Evolutionary conservation across 2,113 vertebrate genomes (phyloP), one percentile per base, ranked within the genome.

Genomic region (Charadrius vociferus): DNA sequence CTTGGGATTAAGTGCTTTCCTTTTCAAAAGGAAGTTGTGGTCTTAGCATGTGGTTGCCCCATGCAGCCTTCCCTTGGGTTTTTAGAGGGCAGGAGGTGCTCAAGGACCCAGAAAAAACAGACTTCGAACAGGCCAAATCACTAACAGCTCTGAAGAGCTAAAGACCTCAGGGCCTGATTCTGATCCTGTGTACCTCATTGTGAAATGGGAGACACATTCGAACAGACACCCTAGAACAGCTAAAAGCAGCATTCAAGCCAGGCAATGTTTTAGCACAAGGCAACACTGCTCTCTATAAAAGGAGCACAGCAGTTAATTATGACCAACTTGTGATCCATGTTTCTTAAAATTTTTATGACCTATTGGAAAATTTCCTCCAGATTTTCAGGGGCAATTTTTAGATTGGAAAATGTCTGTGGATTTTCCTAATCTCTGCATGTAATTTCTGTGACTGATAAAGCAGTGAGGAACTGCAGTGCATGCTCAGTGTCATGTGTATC

Each of bases 281-380:
- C 53, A 93, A 56, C 41, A 18, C 14, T 67, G 59, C 81, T 90
- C 27, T 88, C 72, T 83, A 2, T 74, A 59, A 92, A 75, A 86
- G 58, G 29, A 85, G 20, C 43, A 68, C 36, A 68, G 67, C 49
- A 80, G 53, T 73, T 73, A 83, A 66, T 66, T 92, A 52, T 47
- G 53, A 65, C 59, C 71, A 70, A 90, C 80, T 23, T 73, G 67
- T 66, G 85, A 90, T 88, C 82, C 71, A 55, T 41, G 24, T 58
- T 88, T 67, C 79, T 94, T 90, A 73, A 75, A 82, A 73, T 21
- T 93, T 91, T 92, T 90, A 83, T 58, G 55, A 86, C 67, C 41
- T 59, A 59, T 56, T 92, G 53, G 79, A 86, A 94, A 96, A 86
- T 77, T 72, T 93, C 29, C 79, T 88, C 22, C 23, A 63, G 37